A percentile compares a stretch with the other conserved stretches of the same genome.
These are phyloP conservation scores for Eubasilissa splendida DNA, from an alignment of 2,888 invertebrate genomes.

Conservation along the genomic window DNA sequence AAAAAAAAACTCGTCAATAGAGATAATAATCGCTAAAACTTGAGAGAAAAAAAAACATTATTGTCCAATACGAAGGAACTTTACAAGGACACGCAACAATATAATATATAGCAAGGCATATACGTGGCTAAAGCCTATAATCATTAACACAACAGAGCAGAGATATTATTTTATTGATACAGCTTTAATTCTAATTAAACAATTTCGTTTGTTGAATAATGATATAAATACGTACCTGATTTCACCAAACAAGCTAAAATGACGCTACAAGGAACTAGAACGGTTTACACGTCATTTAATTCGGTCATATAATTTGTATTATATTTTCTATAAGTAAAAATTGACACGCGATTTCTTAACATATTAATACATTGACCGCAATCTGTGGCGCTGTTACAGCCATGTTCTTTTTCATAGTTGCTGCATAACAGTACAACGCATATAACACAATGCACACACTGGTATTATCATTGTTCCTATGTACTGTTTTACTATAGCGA, in stretches of 20 bases:
- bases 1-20: no score
- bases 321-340: constrained; percentile 30
- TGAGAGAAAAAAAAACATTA: no score
- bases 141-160: constrained; percentile 26
- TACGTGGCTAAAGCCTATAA: constrained; percentile 7
- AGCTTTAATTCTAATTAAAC: constrained; percentile 27
- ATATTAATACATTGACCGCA: constrained; percentile 16
- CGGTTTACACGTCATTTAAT: not conserved
- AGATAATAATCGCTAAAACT: no score
- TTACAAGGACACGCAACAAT: no score
- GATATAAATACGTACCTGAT: constrained; percentile 14
- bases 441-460: constrained; percentile 13
- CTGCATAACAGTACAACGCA: constrained; percentile 3
- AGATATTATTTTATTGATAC: constrained; percentile 25
- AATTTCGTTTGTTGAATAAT: constrained; percentile 13
- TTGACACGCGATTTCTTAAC: constrained; percentile 31
- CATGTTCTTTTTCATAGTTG: constrained; percentile 13
- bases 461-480: not conserved
- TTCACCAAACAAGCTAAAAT: not conserved
- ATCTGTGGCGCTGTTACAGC: constrained; percentile 9
- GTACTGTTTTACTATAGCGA: no score
- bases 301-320: constrained; percentile 19
- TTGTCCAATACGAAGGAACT: no score
- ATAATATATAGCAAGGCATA: not conserved
- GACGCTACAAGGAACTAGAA: not conserved